phyloP scores from a whole-genome alignment of 2,888 invertebrate species.

The Leptinotarsa haldemani region DNA sequence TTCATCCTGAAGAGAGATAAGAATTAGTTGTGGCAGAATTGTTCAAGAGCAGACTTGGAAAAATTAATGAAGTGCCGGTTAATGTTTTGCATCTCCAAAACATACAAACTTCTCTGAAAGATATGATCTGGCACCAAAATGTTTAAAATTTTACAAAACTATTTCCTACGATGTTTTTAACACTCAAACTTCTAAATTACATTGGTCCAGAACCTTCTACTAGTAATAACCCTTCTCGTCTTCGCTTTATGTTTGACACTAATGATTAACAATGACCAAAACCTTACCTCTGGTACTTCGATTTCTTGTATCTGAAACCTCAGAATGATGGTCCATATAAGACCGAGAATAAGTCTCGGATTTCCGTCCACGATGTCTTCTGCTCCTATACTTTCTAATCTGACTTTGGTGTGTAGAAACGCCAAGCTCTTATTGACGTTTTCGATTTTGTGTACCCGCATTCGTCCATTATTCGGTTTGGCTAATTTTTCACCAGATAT shows the following conservation, averaged over 20 bases:
- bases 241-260: too few relatives aligned
- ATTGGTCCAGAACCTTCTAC: too few relatives aligned
- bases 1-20: slow-evolving; percentile 76
- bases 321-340: slow-evolving; percentile 99
- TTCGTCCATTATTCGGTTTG: slow-evolving; percentile 94
- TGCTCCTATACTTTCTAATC: slow-evolving; percentile 97
- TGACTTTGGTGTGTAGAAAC: slow-evolving; percentile 95
- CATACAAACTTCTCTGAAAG: too few relatives aligned
- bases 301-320: slow-evolving; percentile 99
- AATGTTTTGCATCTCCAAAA: too few relatives aligned
- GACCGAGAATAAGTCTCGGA: slow-evolving; percentile 93
- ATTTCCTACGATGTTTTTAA: too few relatives aligned
- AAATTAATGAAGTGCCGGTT: too few relatives aligned
- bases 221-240: too few relatives aligned
- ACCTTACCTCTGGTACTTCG: slow-evolving; percentile 92
- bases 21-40: not conserved
- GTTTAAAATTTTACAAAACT: too few relatives aligned
- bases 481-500: slow-evolving; percentile 98
- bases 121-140: too few relatives aligned
- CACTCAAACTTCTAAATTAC: too few relatives aligned
- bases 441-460: slow-evolving; percentile 99
- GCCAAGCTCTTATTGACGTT: slow-evolving; percentile 98
- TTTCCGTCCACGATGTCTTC: slow-evolving; percentile 99
- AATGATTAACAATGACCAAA: not conserved
- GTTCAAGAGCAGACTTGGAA: not conserved